Base-by-base conservation (phyloP, 2,113 vertebrate genomes). In the Myodes glareolus region DNA sequence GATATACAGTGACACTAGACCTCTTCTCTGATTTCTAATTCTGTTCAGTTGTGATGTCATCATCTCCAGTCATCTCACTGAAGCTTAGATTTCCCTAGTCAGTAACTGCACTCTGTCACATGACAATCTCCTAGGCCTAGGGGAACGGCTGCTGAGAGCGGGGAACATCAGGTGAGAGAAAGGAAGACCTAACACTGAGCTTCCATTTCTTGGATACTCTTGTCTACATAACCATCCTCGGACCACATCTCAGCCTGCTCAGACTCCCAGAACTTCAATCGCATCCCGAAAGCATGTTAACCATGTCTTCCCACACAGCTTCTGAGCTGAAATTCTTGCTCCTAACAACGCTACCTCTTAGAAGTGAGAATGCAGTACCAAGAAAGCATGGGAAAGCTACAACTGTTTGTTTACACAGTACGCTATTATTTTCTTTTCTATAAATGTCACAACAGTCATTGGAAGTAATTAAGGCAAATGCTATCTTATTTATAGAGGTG, bases 1-100 rank as follows among this genome's bases (percentile, higher is more conserved):
- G 12, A 42, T 0, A 19, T 12, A 25, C 1, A 78, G 52, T 17
- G 11, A 58, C 2, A 1, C 2, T 17, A 7, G 36, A 0, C 7
- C 58, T 17, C 25, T 36, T 86, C 4, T 1, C 21, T 89, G 52
- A 36, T 36, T 67, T 77, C 55, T 78, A 77, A 67, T 5, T 31
- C 50, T 72, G 14, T 82, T 4, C 36, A 58, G 72, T 58, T 68
- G 7, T 47, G 5, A 52, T 65, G 47, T 80, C 52, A 72, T 73
- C 86, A 39, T 80, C 58, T 58, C 70, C 7, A 61, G 17, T 92
- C 75, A 85, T 70, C 47, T 77, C 27, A 21, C 0, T 42, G 68
- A 90, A 36, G 55, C n/a, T 78, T 31, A 42, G 8, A 61, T 50
- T 73, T 75, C 29, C 42, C 42, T 70, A 27, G 58, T 76, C 68